phyloP scores from a whole-genome alignment of 2,888 invertebrate genomes.

The Pegoplata infirma region DNA sequence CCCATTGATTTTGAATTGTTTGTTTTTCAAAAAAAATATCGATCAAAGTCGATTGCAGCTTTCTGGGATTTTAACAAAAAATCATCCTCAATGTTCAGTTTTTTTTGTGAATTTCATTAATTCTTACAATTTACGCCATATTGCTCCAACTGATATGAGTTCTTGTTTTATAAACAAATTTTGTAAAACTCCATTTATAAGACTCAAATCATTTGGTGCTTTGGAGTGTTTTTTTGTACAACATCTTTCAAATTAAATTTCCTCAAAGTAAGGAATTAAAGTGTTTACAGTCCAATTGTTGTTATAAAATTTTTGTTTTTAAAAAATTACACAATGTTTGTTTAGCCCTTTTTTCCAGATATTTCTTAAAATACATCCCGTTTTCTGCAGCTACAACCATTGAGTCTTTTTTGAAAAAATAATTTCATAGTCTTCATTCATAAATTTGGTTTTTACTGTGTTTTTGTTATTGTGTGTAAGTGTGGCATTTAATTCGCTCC shows the following conservation, averaged over 20 bases:
- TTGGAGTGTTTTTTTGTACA: conserved; percentile 5
- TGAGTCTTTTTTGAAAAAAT: conserved; percentile 13
- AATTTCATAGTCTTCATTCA: neutral
- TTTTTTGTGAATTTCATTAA: neutral
- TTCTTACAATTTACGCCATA: conserved; percentile 14
- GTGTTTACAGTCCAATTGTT: no score
- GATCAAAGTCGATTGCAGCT: conserved; percentile 29
- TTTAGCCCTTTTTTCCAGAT: neutral
- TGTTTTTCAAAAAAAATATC: neutral
- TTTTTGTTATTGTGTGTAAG: no score
- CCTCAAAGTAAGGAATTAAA: no score
- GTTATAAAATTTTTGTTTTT: neutral
- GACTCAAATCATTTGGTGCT: conserved; percentile 22
- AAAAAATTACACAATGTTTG: conserved; percentile 19
- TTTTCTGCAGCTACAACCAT: conserved; percentile 13
- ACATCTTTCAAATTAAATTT: no score
- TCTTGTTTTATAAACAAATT: no score
- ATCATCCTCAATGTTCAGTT: conserved; percentile 7
- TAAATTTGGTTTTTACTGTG: no score
- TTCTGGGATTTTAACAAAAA: conserved; percentile 38
- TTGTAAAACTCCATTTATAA: no score
- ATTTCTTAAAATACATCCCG: neutral
- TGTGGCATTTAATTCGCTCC: no score
- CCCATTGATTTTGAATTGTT: conserved; percentile 22
- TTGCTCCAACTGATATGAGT: conserved; percentile 29